Base-by-base conservation (phyloP, 2,888 invertebrate genomes). In the Ditylenchus weischeri region DNA sequence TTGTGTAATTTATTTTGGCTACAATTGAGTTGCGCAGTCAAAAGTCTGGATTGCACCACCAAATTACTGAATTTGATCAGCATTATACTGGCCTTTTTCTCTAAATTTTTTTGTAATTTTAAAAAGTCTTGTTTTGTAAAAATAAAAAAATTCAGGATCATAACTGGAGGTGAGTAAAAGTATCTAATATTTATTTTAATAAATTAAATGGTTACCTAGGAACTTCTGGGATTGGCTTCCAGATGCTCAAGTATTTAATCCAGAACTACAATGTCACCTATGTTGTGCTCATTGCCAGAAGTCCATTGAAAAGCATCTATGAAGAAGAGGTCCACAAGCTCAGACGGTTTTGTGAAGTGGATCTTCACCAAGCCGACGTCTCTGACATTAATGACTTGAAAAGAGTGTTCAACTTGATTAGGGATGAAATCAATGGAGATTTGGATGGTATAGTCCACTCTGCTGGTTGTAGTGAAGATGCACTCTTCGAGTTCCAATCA, bases 221-320 rank as follows among this genome's bases (percentile, higher is more conserved):
- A 3, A 69, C 78, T 23, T 73, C 75, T 48, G 81, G 81, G 19
- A 76, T 81, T 15, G 81, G 81, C 8, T 70, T 75, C 36, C 73
- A 70, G 8, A 76, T 77, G 60, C 78, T 77, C 21, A 68, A 72
- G n/a, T 62, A 70, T 48, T 36, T 72, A 18, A 49, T 59, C 0
- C 23, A 35, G 5, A 21, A 69, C 15, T 57, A 70, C 43, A 21
- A 23, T 13, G 59, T 58, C 18, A 35, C 21, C n/a, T 60, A 60
- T 35, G 18, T 64, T 11, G 64, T 48, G 5, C 21, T 64, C 6
- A 21, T 64, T n/a, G 29, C 64, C 11, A 23, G 64, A 21, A 62
- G 8, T 23, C 54, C 54, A 54, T 54, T 54, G 11, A 54, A 21
- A 23, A 29, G 13, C 23, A 54, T 23, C n/a, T 54, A 54, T 54